Conservation (phyloP, 2,888 invertebrate genomes). For the Leucoma salicis region DNA sequence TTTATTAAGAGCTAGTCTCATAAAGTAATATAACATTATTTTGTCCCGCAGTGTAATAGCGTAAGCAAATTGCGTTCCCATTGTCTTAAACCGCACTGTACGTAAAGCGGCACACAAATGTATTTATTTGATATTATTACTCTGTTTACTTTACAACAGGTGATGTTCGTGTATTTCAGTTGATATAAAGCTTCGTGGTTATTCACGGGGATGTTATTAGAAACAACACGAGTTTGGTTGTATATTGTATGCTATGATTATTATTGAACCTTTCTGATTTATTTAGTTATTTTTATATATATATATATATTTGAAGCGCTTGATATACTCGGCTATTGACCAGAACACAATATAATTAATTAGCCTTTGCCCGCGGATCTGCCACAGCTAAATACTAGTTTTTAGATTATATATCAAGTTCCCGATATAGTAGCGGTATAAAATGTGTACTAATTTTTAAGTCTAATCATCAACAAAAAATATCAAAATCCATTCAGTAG, state of each 20-base stretch:
- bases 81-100: slow-evolving; percentile 38
- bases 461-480: no score
- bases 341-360: no score
- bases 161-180: slow-evolving; percentile 1
- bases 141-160: slow-evolving; percentile 22
- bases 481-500: no score
- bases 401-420: no score
- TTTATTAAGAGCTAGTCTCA: not conserved
- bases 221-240: not conserved
- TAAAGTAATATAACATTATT: not conserved
- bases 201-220: not conserved
- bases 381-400: no score
- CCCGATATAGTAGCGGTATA: no score
- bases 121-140: slow-evolving; percentile 44
- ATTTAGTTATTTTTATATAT: no score
- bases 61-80: slow-evolving; percentile 41
- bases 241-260: not conserved
- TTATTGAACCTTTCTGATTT: no score
- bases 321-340: no score
- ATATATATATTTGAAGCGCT: no score
- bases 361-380: no score
- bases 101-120: slow-evolving; percentile 34
- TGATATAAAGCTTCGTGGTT: slow-evolving; percentile 1
- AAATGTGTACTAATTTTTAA: no score
- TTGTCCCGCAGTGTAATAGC: slow-evolving; percentile 21